A percentile compares a stretch with the other conserved stretches of the same genome.
These are phyloP conservation scores for Pantherophis guttatus DNA, from an alignment of 2,113 vertebrate species.

Conservation along the genomic window DNA sequence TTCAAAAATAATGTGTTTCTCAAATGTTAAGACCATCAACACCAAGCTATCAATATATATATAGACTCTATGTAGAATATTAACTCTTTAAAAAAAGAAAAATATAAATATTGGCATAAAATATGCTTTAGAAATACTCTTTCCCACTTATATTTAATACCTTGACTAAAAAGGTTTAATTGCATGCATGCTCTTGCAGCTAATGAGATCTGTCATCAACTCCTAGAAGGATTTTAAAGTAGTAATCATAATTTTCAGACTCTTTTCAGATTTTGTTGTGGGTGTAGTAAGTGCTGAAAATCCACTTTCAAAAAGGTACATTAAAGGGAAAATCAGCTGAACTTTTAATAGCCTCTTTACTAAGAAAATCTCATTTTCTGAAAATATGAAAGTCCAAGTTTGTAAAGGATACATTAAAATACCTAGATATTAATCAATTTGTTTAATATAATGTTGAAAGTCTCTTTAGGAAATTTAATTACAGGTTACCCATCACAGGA, in stretches of 20 bases:
- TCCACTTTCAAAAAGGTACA: neutral
- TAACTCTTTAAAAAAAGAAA: neutral
- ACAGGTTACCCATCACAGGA: neutral
- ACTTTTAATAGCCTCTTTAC: neutral
- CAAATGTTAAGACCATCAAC: neutral
- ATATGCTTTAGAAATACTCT: neutral
- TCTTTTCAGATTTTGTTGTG: neutral
- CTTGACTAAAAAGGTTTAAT: neutral
- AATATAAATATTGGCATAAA: neutral
- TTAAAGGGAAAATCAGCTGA: neutral
- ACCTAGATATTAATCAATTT: neutral
- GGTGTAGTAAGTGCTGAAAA: neutral
- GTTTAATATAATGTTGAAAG: neutral
- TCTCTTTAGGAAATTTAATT: neutral
- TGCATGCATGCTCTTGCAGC: neutral
- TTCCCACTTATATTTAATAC: neutral
- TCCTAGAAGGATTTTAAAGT: neutral
- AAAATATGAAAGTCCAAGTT: neutral
- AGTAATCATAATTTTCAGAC: neutral
- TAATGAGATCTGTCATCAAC: neutral
- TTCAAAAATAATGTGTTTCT: neutral
- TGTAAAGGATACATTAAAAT: neutral
- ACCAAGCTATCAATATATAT: neutral
- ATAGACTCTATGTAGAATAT: neutral
- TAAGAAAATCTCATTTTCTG: neutral